Evolutionary conservation across 2,113 vertebrate genomes (phyloP).

Genomic region (Falcunculus frontatus): DNA sequence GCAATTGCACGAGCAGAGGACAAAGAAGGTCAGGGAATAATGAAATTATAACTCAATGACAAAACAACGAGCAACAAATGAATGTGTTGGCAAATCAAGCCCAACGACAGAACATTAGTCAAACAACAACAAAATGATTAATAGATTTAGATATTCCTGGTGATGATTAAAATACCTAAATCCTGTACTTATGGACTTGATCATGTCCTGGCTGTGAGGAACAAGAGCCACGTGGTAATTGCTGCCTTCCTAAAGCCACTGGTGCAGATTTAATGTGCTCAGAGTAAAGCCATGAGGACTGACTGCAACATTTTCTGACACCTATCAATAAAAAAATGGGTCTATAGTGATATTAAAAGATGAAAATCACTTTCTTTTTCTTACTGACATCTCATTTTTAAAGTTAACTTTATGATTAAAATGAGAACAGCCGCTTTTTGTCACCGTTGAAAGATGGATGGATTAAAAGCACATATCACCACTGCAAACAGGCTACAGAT

Average conservation of each 20-base stretch:
- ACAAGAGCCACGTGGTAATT: not conserved
- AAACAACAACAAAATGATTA: slow-evolving; percentile 42
- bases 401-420: slow-evolving; percentile 53
- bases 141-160: not conserved
- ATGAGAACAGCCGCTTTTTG: not conserved
- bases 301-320: not conserved
- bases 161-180: not conserved
- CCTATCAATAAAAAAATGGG: slow-evolving; percentile 45
- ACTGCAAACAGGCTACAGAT: not conserved
- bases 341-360: slow-evolving; percentile 33
- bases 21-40: slow-evolving; percentile 34
- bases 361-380: slow-evolving; percentile 20
- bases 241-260: not conserved
- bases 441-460: slow-evolving; percentile 25
- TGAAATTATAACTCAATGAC: slow-evolving; percentile 27
- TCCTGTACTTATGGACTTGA: not conserved
- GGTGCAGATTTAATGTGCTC: not conserved
- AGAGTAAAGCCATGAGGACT: not conserved
- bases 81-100: slow-evolving; percentile 2
- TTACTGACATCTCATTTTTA: slow-evolving; percentile 10
- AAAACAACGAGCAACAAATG: slow-evolving; percentile 15
- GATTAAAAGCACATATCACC: slow-evolving; percentile 7
- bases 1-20: not conserved
- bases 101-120: not conserved
- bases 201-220: not conserved